Evolutionary conservation across 2,113 vertebrate species (phyloP).

Genomic region (Hemiscyllium ocellatum): DNA sequence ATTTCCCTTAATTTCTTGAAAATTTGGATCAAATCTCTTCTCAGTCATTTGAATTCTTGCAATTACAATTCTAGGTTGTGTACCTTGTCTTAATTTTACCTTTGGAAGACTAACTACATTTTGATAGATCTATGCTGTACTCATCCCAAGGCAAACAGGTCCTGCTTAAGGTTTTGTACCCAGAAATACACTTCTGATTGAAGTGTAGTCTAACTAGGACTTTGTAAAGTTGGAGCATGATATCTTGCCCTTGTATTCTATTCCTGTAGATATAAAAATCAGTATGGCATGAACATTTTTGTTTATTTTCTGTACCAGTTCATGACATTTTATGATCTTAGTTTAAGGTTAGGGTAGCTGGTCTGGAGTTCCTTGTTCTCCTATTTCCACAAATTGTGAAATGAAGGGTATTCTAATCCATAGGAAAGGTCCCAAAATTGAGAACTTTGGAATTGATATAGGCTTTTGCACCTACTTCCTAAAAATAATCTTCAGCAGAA

Average conservation of each 20-base stretch:
- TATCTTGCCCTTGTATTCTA: too few species aligned
- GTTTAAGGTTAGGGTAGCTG: not conserved
- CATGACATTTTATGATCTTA: too few species aligned
- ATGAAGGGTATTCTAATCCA: not conserved
- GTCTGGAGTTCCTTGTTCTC: not conserved
- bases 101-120: not conserved
- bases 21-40: not conserved
- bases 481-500: too few species aligned
- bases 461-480: too few species aligned
- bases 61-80: not conserved
- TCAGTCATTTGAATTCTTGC: not conserved
- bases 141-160: not conserved
- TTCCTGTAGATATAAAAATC: too few species aligned
- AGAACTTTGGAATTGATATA: not conserved
- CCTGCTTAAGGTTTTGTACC: not conserved
- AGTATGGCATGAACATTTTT: too few species aligned
- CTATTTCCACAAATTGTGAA: not conserved
- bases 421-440: not conserved
- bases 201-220: not conserved
- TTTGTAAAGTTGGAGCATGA: not conserved
- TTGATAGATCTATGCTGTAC: not conserved
- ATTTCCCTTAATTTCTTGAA: not conserved
- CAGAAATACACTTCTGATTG: not conserved
- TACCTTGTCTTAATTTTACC: not conserved
- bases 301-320: too few species aligned